Conservation (phyloP, 1,140 invertebrate genomes). For the Myzus persicae region DNA sequence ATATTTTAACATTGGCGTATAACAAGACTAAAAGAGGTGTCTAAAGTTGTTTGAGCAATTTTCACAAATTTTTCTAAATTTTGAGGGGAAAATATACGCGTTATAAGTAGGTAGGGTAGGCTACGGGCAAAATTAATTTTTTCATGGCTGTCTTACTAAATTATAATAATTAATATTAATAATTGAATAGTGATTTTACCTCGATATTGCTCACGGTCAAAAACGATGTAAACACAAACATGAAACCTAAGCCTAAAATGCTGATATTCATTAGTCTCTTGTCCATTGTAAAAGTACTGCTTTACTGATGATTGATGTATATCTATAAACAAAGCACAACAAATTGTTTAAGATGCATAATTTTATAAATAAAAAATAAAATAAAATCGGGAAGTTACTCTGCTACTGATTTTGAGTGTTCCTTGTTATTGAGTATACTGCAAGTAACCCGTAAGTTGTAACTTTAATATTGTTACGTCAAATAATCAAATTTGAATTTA, state of each 20-base stretch:
- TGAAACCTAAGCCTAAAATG: constrained; percentile 86
- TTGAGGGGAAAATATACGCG: too few relatives aligned
- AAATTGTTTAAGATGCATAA: background rate
- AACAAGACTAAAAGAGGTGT: too few relatives aligned
- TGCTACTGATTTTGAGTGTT: background rate
- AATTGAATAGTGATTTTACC: constrained; percentile 69
- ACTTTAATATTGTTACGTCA: background rate
- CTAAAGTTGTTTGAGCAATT: too few relatives aligned
- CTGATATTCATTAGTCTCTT: constrained; percentile 83
- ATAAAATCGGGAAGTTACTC: background rate
- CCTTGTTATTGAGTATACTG: too few relatives aligned
- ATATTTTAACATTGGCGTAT: too few relatives aligned
- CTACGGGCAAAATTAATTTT: too few relatives aligned
- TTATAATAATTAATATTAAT: background rate
- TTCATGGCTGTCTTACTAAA: too few relatives aligned
- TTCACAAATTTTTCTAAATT: too few relatives aligned
- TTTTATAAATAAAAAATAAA: background rate
- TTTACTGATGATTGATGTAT: background rate
- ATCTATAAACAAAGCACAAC: background rate
- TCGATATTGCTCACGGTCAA: constrained; percentile 94
- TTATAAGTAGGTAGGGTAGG: too few relatives aligned
- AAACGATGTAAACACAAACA: constrained; percentile 93
- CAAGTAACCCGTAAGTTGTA: too few relatives aligned
- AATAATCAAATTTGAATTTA: background rate
- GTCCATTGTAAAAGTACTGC: constrained; percentile 66